Conservation (phyloP, 1,140 invertebrate genomes). For the Pemphigus obesinymphae region DNA sequence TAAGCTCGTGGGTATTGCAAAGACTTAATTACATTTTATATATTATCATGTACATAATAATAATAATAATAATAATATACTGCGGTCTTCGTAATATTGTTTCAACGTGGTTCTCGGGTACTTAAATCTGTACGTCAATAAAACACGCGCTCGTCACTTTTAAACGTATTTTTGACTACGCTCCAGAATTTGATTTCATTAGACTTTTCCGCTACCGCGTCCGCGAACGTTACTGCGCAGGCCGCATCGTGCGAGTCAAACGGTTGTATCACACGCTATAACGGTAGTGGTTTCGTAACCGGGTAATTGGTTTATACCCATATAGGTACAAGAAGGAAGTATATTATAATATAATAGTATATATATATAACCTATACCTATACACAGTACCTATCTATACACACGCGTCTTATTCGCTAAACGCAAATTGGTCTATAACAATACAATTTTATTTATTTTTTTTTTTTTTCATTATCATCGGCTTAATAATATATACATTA, state of each 20-base stretch:
- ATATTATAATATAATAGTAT: no score
- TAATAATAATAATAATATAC: no score
- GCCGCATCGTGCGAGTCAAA: neutral
- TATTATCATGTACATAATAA: no score
- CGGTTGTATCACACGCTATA: neutral
- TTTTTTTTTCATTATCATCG: neutral
- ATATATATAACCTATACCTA: neutral
- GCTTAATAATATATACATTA: neutral
- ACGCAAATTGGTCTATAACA: neutral
- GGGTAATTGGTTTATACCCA: no score
- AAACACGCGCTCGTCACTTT: slow-evolving; percentile 16
- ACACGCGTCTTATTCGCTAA: neutral
- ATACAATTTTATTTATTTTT: neutral
- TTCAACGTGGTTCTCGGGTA: neutral
- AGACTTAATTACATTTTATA: slow-evolving; percentile 26
- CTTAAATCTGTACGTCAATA: slow-evolving; percentile 3
- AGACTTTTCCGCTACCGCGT: neutral
- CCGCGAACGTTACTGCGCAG: neutral
- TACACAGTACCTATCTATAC: neutral
- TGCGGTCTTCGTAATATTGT: slow-evolving; percentile 13
- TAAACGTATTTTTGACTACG: slow-evolving; percentile 19
- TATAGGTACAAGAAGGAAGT: no score
- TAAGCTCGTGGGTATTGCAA: slow-evolving; percentile 5
- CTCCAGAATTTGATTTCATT: slow-evolving; percentile 14
- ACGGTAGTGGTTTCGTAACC: neutral